These are phyloP conservation scores for Phrynocephalus vlangalii DNA, from an alignment of 2,797 vertebrate species.

Conservation along the genomic window DNA sequence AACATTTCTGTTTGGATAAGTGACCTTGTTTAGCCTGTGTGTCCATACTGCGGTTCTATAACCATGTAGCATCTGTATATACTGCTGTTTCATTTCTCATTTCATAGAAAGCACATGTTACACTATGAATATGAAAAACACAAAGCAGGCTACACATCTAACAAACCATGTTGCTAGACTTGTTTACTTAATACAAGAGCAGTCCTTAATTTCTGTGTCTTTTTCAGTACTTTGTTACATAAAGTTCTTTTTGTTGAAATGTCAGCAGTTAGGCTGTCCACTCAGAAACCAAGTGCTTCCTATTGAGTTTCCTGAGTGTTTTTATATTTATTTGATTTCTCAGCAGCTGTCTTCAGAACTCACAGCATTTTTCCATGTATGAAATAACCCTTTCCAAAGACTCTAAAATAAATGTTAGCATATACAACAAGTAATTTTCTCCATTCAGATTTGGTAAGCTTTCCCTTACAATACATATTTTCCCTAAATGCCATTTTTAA, in stretches of 20 bases:
- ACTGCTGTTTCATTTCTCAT: conserved; percentile 21
- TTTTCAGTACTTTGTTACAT: conserved; percentile 24
- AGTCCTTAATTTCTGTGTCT: background rate
- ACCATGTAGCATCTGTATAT: conserved; percentile 1
- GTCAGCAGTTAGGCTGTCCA: background rate
- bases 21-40: conserved; percentile 7
- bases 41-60: conserved; percentile 1
- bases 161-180: conserved; percentile 7
- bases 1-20: background rate
- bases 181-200: conserved; percentile 17
- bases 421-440: background rate
- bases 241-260: conserved; percentile 22
- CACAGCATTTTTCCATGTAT: background rate
- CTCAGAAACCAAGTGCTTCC: conserved; percentile 3
- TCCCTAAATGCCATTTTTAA: background rate
- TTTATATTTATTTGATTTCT: background rate
- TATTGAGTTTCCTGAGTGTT: conserved; percentile 4
- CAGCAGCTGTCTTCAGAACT: background rate
- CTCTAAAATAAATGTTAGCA: background rate
- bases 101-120: conserved; percentile 31
- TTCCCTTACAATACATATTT: background rate
- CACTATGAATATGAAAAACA: conserved; percentile 11
- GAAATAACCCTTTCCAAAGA: background rate
- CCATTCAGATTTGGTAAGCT: background rate
- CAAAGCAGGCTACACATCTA: conserved; percentile 28